These are phyloP conservation scores for Paguma larvata DNA, from an alignment of 2,797 vertebrate species.

Conservation along the genomic window DNA sequence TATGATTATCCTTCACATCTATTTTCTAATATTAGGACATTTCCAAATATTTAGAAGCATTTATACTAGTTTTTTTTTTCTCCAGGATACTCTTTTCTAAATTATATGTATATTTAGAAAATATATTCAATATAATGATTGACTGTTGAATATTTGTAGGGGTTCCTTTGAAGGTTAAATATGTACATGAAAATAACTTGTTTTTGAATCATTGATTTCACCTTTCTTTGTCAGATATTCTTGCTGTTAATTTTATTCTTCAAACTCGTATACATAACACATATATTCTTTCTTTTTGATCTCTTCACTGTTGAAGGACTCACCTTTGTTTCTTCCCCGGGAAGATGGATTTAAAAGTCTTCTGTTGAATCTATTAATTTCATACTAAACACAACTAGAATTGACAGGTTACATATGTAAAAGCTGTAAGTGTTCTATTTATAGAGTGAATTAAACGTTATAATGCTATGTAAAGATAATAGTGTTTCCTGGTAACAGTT, in stretches of 20 bases:
- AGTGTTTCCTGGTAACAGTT: not conserved
- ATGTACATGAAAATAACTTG: not conserved
- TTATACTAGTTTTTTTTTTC: not conserved
- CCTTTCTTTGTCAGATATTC: not conserved
- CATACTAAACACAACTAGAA: not conserved
- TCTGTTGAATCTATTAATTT: not conserved
- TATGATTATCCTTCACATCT: not conserved
- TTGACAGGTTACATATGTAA: not conserved
- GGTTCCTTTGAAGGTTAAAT: not conserved
- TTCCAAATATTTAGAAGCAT: not conserved
- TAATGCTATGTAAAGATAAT: not conserved
- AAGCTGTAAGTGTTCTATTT: not conserved
- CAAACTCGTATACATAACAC: not conserved
- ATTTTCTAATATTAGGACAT: not conserved
- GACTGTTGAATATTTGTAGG: not conserved
- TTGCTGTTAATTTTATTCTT: slow-evolving; percentile 4
- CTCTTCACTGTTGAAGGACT: not conserved
- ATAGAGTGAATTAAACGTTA: not conserved
- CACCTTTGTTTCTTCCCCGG: not conserved
- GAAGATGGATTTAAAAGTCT: not conserved
- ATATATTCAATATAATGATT: not conserved
- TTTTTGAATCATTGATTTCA: not conserved
- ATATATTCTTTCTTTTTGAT: not conserved
- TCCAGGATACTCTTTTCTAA: not conserved
- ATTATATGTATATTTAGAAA: not conserved